Evolutionary conservation across 2,888 invertebrate species (phyloP).

Genomic region (Spilarctia lutea): DNA sequence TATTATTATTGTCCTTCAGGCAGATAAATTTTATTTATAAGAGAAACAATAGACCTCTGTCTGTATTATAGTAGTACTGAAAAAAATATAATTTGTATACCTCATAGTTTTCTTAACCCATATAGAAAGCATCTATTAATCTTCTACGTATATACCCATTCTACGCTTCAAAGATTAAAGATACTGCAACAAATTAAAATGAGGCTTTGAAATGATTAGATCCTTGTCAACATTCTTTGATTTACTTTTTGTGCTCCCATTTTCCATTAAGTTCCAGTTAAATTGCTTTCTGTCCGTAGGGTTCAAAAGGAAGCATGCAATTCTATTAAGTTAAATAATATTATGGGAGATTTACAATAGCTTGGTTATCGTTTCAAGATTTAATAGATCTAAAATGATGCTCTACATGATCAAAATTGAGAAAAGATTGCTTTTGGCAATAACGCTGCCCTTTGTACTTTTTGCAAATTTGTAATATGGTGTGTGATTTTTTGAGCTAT

Average conservation of each 20-base stretch:
- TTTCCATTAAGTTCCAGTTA: conserved; percentile 52
- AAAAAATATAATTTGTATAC: not conserved
- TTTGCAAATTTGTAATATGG: no score
- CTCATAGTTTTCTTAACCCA: not conserved
- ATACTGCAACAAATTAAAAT: conserved; percentile 43
- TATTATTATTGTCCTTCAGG: no score
- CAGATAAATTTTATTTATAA: not conserved
- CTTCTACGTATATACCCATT: not conserved
- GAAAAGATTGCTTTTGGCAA: no score
- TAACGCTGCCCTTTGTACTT: no score
- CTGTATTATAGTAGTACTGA: not conserved
- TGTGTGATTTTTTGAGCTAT: no score
- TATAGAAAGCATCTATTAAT: not conserved
- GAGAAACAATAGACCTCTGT: not conserved
- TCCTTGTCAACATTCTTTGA: conserved; percentile 50
- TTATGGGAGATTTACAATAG: not conserved
- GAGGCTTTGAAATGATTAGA: conserved; percentile 47
- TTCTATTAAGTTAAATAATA: conserved; percentile 35
- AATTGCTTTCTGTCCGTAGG: conserved; percentile 60
- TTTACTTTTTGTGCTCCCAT: conserved; percentile 54
- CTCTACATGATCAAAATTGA: not conserved
- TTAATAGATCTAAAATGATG: not conserved
- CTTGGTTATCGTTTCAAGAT: not conserved
- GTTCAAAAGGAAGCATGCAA: conserved; percentile 71
- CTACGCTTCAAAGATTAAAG: conserved; percentile 33